Conservation (phyloP, 2,113 vertebrate species). For the Apodemus speciosus region DNA sequence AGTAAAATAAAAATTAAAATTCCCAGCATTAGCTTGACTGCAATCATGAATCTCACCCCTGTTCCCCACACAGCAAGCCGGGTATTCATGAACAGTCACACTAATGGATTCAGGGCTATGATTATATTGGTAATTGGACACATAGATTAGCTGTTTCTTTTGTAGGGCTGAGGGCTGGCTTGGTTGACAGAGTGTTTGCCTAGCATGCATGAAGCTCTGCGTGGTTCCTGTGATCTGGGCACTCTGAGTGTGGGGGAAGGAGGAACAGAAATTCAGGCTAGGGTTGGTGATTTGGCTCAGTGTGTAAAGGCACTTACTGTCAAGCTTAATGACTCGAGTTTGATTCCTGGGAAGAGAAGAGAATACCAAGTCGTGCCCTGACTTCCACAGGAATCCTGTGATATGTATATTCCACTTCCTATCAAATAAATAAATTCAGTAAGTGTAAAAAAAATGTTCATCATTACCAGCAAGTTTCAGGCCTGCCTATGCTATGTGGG, state of each 20-base stretch:
- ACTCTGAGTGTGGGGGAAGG: neutral
- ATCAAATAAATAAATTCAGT: neutral
- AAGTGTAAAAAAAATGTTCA: neutral
- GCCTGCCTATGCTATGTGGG: neutral
- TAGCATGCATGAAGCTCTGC: neutral
- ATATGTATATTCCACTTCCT: too few relatives aligned
- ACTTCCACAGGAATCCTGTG: neutral
- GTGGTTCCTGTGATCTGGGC: neutral
- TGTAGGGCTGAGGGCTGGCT: neutral
- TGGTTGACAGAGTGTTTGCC: neutral
- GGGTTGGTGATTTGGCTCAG: neutral
- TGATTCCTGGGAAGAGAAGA: neutral
- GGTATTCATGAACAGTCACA: neutral
- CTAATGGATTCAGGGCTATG: slow-evolving; percentile 34
- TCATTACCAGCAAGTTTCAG: neutral
- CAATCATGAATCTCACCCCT: slow-evolving; percentile 25
- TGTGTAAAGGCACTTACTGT: neutral
- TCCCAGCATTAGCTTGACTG: neutral
- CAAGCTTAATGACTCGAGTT: neutral
- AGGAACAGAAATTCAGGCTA: neutral
- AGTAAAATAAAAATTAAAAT: slow-evolving; percentile 67
- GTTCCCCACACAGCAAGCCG: neutral
- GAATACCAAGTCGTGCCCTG: neutral
- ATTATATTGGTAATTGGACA: slow-evolving; percentile 50
- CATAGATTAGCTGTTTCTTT: neutral